A percentile compares a stretch with the other conserved stretches of the same genome.
Conservation (phyloP, 2,888 invertebrate genomes). For the Ernsta delagoae region DNA sequence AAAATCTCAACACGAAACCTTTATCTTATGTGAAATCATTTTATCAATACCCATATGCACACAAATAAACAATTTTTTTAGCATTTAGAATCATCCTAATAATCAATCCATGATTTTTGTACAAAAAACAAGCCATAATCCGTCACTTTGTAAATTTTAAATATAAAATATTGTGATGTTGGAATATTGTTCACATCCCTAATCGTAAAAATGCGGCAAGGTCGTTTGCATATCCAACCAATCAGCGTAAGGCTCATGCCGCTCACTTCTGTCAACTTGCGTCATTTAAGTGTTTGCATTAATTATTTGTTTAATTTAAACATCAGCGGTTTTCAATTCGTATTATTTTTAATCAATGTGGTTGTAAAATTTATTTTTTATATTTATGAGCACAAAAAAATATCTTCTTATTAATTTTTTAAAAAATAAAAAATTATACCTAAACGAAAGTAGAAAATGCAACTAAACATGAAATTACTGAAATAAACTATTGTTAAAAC, state of each 20-base stretch:
- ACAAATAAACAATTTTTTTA: too few relatives aligned
- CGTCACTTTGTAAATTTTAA: too few relatives aligned
- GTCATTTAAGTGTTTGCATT: constrained; percentile 37
- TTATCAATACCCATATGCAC: too few relatives aligned
- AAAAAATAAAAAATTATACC: too few relatives aligned
- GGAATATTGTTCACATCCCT: constrained; percentile 52
- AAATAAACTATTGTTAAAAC: background rate
- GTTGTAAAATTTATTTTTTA: background rate
- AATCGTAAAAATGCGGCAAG: constrained; percentile 69
- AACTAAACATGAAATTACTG: background rate
- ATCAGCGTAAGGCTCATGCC: constrained; percentile 51
- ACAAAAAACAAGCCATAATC: too few relatives aligned
- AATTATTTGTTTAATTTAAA: background rate
- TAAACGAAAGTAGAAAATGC: background rate
- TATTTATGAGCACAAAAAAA: too few relatives aligned
- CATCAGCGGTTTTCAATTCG: background rate
- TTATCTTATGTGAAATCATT: too few relatives aligned
- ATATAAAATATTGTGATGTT: too few relatives aligned
- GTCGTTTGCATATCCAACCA: constrained; percentile 58
- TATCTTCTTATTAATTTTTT: too few relatives aligned
- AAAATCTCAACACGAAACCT: too few relatives aligned
- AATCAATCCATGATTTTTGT: too few relatives aligned
- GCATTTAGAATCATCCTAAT: too few relatives aligned
- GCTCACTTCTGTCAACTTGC: constrained; percentile 60
- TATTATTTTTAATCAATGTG: background rate